phyloP scores from a whole-genome alignment of 2,888 invertebrate species.

The Brachypalpus laphriformis region DNA sequence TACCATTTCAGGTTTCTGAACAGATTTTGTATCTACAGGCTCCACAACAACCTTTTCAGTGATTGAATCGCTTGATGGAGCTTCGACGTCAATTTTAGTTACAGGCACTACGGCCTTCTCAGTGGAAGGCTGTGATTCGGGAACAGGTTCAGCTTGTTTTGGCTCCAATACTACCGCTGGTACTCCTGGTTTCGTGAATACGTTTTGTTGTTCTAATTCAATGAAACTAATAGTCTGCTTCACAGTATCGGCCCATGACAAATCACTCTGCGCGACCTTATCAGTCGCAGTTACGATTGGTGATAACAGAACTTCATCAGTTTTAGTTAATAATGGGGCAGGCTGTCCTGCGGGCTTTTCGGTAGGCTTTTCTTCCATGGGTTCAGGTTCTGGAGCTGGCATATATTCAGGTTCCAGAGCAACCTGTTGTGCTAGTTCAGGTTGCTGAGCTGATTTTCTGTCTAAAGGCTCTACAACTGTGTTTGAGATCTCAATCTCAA shows the following conservation, averaged over 20 bases:
- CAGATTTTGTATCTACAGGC: too few species aligned
- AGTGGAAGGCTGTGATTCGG: not conserved
- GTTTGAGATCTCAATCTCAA: too few species aligned
- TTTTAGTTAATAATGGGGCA: not conserved
- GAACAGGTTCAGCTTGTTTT: not conserved
- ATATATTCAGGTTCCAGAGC: not conserved
- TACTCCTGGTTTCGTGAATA: not conserved
- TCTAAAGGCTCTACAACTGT: too few species aligned
- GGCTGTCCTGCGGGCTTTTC: too few species aligned
- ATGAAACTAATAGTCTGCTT: slow-evolving; percentile 23
- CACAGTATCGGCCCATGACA: not conserved
- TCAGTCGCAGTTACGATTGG: not conserved
- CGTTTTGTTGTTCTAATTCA: slow-evolving; percentile 11
- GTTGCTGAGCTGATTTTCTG: too few species aligned
- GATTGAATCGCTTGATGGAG: too few species aligned
- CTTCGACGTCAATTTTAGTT: not conserved
- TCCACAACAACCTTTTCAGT: not conserved
- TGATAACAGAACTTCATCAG: not conserved
- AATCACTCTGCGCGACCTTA: not conserved
- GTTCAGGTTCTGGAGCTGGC: not conserved
- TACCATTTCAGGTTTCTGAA: not conserved
- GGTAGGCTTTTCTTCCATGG: too few species aligned
- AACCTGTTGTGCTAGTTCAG: too few species aligned
- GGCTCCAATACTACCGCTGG: not conserved
- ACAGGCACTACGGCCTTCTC: not conserved